Percentiles rank a stretch among this genome's conserved stretches.
phyloP scores from a whole-genome alignment of 2,113 vertebrate genomes.

The Saguinus midas region DNA sequence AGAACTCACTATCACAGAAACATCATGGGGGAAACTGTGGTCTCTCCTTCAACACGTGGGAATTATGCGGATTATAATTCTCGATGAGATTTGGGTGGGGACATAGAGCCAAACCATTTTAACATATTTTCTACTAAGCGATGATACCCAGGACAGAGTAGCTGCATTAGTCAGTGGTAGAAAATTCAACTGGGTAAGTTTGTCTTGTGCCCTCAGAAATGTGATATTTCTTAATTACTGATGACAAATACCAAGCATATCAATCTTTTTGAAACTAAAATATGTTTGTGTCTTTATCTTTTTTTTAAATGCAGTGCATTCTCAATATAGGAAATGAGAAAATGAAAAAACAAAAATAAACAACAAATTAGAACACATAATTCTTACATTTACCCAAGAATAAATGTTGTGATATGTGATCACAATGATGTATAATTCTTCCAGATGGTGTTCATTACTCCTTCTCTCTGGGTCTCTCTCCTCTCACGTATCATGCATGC shows the following conservation, averaged over 20 bases:
- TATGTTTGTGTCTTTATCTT: not conserved
- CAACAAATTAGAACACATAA: not conserved
- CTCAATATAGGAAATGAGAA: not conserved
- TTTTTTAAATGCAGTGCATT: not conserved
- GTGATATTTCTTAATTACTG: slow-evolving; percentile 43
- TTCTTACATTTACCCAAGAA: not conserved
- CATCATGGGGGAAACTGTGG: too few relatives aligned
- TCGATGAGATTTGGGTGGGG: too few relatives aligned
- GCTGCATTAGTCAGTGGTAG: not conserved
- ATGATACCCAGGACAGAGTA: not conserved
- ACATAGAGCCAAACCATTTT: too few relatives aligned
- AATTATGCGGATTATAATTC: too few relatives aligned
- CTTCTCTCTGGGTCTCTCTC: not conserved
- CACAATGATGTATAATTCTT: not conserved
- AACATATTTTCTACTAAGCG: not conserved
- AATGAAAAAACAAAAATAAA: not conserved
- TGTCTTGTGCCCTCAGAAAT: not conserved
- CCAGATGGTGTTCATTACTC: not conserved
- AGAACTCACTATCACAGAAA: too few relatives aligned
- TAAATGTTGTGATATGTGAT: not conserved
- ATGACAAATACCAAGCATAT: not conserved
- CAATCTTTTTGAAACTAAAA: not conserved
- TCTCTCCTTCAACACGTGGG: too few relatives aligned
- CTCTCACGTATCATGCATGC: not conserved
- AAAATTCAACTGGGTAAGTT: not conserved